Percentiles rank a stretch among this genome's conserved stretches.
Evolutionary conservation across 1,140 invertebrate genomes (phyloP).

Genomic region (Lamellibrachia luymesi): DNA sequence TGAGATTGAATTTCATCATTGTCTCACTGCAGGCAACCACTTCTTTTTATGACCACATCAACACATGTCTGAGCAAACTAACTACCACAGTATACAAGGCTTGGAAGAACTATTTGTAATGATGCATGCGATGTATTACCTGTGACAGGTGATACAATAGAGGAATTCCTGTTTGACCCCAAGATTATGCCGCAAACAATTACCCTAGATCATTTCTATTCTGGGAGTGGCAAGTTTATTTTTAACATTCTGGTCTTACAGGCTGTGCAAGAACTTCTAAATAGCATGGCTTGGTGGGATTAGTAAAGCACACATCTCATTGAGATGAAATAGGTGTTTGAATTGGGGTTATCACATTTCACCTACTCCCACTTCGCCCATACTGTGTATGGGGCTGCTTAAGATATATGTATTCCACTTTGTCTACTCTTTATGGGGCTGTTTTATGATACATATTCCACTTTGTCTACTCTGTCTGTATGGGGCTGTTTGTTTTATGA

Average conservation of each 20-base stretch:
- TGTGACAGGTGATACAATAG: background rate
- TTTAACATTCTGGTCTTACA: background rate
- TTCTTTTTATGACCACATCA: background rate
- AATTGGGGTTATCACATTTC: no score
- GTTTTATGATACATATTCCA: no score
- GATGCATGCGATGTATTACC: background rate
- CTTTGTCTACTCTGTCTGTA: no score
- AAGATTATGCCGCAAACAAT: background rate
- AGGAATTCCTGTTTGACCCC: background rate
- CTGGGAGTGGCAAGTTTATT: background rate
- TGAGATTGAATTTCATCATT: background rate
- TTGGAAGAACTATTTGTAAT: background rate
- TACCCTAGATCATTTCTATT: background rate
- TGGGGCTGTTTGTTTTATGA: no score
- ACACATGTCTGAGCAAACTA: background rate
- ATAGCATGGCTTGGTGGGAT: no score
- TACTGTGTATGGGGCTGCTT: no score
- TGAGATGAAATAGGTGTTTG: no score
- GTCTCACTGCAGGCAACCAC: background rate
- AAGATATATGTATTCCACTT: no score
- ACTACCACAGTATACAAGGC: background rate
- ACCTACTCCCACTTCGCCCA: no score
- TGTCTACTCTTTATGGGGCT: no score
- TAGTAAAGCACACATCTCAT: no score
- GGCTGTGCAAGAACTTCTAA: no score